Evolutionary conservation across 1,140 invertebrate species (phyloP).

Genomic region (Aphidius gifuensis): DNA sequence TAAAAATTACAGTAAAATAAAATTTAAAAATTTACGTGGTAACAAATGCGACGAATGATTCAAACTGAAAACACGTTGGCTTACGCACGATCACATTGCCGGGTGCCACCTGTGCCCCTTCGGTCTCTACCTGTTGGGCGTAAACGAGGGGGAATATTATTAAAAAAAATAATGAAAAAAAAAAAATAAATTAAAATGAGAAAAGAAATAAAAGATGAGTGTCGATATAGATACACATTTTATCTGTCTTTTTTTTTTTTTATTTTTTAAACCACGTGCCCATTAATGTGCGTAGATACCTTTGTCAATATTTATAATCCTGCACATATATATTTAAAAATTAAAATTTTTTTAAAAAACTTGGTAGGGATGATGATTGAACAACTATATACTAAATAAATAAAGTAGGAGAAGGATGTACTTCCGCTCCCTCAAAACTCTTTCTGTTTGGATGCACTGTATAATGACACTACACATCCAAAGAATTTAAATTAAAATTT

Average conservation of each 20-base stretch:
- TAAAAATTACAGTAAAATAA: not conserved
- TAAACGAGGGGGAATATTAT: slow-evolving; percentile 20
- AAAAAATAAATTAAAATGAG: not conserved
- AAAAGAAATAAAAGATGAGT: slow-evolving; percentile 1
- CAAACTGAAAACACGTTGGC: slow-evolving; percentile 38
- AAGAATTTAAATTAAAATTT: not conserved
- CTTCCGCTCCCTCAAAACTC: slow-evolving; percentile 40
- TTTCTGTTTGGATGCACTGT: slow-evolving; percentile 40
- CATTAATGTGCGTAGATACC: slow-evolving; percentile 12
- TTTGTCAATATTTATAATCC: not conserved
- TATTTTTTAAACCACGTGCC: slow-evolving; percentile 23
- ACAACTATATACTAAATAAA: not conserved
- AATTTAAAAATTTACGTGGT: slow-evolving; percentile 3
- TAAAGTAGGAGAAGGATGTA: slow-evolving; percentile 40
- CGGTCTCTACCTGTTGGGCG: slow-evolving; percentile 39
- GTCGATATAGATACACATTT: too few species aligned
- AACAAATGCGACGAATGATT: slow-evolving; percentile 33
- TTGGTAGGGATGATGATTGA: too few species aligned
- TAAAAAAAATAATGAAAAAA: slow-evolving; percentile 13
- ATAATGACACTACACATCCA: slow-evolving; percentile 28
- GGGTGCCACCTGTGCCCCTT: slow-evolving; percentile 39
- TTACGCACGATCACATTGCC: slow-evolving; percentile 30
- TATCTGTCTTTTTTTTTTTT: slow-evolving; percentile 6
- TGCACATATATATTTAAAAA: too few species aligned
- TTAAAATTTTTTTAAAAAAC: too few species aligned